phyloP scores from a whole-genome alignment of 2,888 invertebrate genomes.

The Orchesella flavescens region DNA sequence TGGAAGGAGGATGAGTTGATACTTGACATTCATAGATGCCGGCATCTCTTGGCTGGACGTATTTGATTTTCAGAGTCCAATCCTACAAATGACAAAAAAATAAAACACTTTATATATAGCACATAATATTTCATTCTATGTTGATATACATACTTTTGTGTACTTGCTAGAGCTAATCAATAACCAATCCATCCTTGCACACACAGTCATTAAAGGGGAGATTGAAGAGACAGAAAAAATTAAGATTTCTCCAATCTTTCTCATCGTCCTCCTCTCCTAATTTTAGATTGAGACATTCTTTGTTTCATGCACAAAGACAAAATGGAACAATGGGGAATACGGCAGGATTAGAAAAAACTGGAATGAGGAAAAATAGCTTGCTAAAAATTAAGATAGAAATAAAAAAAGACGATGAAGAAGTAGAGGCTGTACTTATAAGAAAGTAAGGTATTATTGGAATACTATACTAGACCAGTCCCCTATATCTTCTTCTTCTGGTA shows the following conservation, averaged over 20 bases:
- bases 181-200: background rate
- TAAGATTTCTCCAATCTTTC: too few species aligned
- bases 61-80: conserved; percentile 75
- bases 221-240: too few species aligned
- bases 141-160: background rate
- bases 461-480: too few species aligned
- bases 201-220: too few species aligned
- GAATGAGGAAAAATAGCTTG: background rate
- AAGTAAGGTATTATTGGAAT: too few species aligned
- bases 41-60: conserved; percentile 74
- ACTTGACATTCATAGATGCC: conserved; percentile 75
- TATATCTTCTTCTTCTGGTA: background rate
- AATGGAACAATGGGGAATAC: too few species aligned
- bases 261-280: too few species aligned
- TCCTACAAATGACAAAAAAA: conserved; percentile 73
- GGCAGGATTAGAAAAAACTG: background rate
- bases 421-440: background rate
- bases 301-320: background rate
- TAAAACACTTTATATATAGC: background rate
- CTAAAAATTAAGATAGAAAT: background rate
- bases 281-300: background rate
- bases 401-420: conserved; percentile 4
- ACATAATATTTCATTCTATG: too few species aligned
- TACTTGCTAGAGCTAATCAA: background rate
- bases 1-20: conserved; percentile 75